Evolutionary conservation across 2,888 invertebrate species (phyloP).

Genomic region (Drosophila kanekoi): DNA sequence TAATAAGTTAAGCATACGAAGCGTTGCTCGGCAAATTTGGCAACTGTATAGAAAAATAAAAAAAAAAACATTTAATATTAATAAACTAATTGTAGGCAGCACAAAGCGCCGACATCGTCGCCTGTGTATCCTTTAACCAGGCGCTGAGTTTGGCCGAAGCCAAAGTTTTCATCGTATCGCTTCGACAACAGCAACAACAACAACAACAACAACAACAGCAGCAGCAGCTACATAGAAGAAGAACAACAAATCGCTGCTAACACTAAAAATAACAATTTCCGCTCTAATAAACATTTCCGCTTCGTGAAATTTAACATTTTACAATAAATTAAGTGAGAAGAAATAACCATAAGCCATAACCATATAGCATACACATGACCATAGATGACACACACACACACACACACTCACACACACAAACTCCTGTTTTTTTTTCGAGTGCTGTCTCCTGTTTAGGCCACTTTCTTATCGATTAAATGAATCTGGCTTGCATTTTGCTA

Average conservation of each 20-base stretch:
- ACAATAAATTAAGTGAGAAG: slow-evolving; percentile 81
- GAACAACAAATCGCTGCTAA: slow-evolving; percentile 55
- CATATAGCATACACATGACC: slow-evolving; percentile 47
- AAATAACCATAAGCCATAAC: slow-evolving; percentile 70
- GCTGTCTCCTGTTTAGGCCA: slow-evolving; percentile 31
- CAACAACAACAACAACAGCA: slow-evolving; percentile 7
- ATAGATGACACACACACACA: slow-evolving; percentile 15
- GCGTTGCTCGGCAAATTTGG: slow-evolving; percentile 35
- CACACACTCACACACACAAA: slow-evolving; percentile 13
- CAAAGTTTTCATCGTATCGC: slow-evolving; percentile 28
- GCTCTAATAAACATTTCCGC: slow-evolving; percentile 82
- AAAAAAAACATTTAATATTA: slow-evolving; percentile 59
- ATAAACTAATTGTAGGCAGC: slow-evolving; percentile 73
- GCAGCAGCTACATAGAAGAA: slow-evolving; percentile 19
- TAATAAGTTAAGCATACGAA: slow-evolving; percentile 59
- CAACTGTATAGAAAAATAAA: not conserved
- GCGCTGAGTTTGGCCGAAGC: slow-evolving; percentile 24
- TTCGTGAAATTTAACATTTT: slow-evolving; percentile 80
- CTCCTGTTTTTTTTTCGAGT: slow-evolving; percentile 8
- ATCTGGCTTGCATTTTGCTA: slow-evolving; percentile 6
- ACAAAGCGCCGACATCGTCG: slow-evolving; percentile 22
- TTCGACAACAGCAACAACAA: slow-evolving; percentile 26
- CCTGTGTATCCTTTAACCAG: slow-evolving; percentile 19
- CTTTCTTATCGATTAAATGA: slow-evolving; percentile 50
- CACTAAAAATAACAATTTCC: slow-evolving; percentile 81